Conservation (phyloP, 53 echinoderm and acorn worm species). For the Henricia sp. region DNA sequence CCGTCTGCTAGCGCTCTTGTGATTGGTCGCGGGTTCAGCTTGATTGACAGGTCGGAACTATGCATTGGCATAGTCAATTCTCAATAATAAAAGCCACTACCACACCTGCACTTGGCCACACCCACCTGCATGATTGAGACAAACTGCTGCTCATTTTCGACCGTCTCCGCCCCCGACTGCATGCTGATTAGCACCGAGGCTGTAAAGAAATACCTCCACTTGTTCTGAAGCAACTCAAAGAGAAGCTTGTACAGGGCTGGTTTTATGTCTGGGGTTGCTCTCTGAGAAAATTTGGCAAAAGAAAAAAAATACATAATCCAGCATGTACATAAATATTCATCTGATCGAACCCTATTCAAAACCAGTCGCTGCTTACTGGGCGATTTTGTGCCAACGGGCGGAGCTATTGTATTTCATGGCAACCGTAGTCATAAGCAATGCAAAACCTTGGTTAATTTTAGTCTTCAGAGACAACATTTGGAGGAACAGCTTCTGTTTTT, state of each 20-base stretch:
- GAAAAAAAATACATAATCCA: not conserved
- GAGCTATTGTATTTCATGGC: not conserved
- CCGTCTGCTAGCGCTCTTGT: too few species aligned
- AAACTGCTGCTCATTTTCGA: constrained; percentile 97
- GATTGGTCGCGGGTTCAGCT: too few species aligned
- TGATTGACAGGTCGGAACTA: too few species aligned
- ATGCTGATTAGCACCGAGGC: constrained; percentile 80
- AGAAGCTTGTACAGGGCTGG: constrained; percentile 92
- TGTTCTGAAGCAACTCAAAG: constrained; percentile 90
- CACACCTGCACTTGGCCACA: not conserved
- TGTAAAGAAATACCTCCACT: constrained; percentile 96
- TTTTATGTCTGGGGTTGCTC: constrained; percentile 95
- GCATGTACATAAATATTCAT: not conserved
- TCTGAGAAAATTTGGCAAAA: constrained; percentile 38
- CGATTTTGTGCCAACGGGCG: not conserved
- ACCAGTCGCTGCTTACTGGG: too few species aligned
- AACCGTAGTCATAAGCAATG: not conserved
- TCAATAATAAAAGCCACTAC: not conserved
- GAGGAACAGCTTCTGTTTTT: too few species aligned
- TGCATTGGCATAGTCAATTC: not conserved
- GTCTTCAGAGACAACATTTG: too few species aligned
- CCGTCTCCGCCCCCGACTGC: constrained; percentile 77
- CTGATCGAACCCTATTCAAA: not conserved
- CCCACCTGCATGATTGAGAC: constrained; percentile 96
- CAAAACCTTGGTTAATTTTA: too few species aligned